Percentiles rank a stretch among this genome's conserved stretches.
These are phyloP conservation scores for Chrysogorgia sp. DNA, from an alignment of 92 coral and sea anemone genomes.

Conservation along the genomic window DNA sequence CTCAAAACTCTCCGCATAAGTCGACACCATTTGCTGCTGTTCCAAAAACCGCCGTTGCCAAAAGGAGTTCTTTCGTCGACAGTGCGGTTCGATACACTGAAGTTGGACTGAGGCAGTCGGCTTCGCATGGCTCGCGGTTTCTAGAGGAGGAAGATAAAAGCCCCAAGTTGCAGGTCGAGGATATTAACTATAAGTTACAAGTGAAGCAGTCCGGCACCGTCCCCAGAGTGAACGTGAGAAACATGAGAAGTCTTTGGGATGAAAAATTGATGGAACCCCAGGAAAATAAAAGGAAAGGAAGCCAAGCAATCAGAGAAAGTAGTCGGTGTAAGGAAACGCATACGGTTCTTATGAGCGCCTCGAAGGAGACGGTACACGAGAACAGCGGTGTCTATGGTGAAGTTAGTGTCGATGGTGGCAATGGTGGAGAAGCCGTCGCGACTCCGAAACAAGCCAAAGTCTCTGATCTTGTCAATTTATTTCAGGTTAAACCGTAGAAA, in stretches of 20 bases:
- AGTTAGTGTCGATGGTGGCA: not conserved
- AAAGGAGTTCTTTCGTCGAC: not conserved
- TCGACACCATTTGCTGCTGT: not conserved
- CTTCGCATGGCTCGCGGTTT: not conserved
- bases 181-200: not conserved
- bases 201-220: not conserved
- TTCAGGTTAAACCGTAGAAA: not conserved
- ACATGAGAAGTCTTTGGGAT: conserved; percentile 27
- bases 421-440: not conserved
- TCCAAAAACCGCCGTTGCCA: not conserved
- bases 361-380: not conserved
- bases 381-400: not conserved
- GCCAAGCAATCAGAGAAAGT: not conserved
- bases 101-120: not conserved
- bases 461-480: conserved; percentile 14
- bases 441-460: conserved; percentile 10
- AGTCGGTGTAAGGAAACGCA: no score
- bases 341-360: not conserved
- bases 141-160: not conserved
- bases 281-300: not conserved
- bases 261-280: not conserved
- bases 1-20: not conserved
- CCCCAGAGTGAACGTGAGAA: conserved; percentile 5
- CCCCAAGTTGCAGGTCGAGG: not conserved
- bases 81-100: not conserved